Evolutionary conservation across 2,113 vertebrate species (phyloP).

Genomic region (Bambusicola thoracicus): DNA sequence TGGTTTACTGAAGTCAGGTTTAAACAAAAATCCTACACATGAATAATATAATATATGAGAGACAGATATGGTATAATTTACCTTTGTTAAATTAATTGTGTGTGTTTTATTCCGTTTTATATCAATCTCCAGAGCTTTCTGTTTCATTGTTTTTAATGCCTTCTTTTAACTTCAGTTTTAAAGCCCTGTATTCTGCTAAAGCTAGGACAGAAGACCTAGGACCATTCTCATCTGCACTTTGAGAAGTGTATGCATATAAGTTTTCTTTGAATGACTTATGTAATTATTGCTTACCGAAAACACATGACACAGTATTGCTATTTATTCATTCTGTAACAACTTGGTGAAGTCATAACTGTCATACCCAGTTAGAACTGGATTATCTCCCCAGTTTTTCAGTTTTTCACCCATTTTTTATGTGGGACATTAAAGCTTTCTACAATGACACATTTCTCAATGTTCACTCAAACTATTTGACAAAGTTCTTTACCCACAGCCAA

Average conservation of each 20-base stretch:
- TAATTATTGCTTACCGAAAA: not conserved
- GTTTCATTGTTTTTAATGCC: not conserved
- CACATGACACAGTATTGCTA: not conserved
- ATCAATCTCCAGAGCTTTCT: not conserved
- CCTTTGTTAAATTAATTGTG: not conserved
- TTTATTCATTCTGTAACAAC: not conserved
- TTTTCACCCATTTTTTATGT: not conserved
- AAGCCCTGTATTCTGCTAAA: not conserved
- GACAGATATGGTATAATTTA: not conserved
- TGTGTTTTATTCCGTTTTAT: not conserved
- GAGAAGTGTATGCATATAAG: not conserved
- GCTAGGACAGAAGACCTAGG: not conserved
- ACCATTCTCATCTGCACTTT: not conserved
- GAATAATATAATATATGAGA: not conserved
- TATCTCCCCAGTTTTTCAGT: not conserved
- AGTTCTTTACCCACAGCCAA: not conserved
- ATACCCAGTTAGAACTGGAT: not conserved
- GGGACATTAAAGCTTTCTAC: not conserved
- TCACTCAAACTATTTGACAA: not conserved
- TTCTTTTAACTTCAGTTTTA: not conserved
- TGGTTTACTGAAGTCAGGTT: not conserved
- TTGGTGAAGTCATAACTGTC: not conserved
- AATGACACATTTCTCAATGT: not conserved
- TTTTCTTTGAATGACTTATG: not conserved
- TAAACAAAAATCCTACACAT: not conserved